These are phyloP conservation scores for Xyliphius kryptos DNA, from an alignment of 2,113 vertebrate genomes.

Conservation along the genomic window DNA sequence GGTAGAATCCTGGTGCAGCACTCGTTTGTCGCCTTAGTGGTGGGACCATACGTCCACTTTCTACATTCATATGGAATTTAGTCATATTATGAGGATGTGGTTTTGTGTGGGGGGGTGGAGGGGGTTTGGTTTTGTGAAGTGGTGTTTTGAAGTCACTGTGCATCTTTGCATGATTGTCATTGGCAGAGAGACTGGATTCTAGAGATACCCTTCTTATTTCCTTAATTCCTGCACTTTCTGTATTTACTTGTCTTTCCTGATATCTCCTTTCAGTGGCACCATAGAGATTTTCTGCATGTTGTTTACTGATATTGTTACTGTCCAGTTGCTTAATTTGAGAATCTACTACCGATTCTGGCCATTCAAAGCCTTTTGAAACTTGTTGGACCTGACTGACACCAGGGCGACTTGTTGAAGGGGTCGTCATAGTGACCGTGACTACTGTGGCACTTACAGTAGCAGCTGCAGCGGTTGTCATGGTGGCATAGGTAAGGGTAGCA, in stretches of 20 bases:
- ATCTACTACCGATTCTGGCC: constrained; percentile 73
- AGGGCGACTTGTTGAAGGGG: constrained; percentile 45
- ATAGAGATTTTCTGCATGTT: constrained; percentile 75
- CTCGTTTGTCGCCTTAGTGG: constrained; percentile 60
- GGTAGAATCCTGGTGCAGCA: constrained; percentile 53
- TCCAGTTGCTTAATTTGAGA: constrained; percentile 86
- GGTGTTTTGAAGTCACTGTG: constrained; percentile 54
- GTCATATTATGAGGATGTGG: constrained; percentile 40
- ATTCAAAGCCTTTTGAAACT: constrained; percentile 54
- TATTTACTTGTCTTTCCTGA: constrained; percentile 50
- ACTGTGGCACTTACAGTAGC: constrained; percentile 49
- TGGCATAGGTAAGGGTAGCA: constrained; percentile 35
- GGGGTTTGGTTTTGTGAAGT: constrained; percentile 39
- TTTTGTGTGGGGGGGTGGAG: constrained; percentile 59
- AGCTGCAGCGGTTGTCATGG: constrained; percentile 60
- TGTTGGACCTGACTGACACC: constrained; percentile 12
- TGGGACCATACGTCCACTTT: constrained; percentile 39
- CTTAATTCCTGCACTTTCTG: constrained; percentile 15
- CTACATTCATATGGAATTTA: constrained; percentile 17
- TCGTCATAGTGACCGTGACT: constrained; percentile 54
- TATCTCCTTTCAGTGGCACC: constrained; percentile 12
- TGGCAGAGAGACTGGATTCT: constrained; percentile 72
- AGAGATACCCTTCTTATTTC: constrained; percentile 64
- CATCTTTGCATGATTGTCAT: constrained; percentile 73
- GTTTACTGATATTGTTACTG: constrained; percentile 84